Evolutionary conservation across 1,140 invertebrate genomes (phyloP), one percentile per base, ranked within the genome.

Genomic region (Brachionus asplanchnoidis): DNA sequence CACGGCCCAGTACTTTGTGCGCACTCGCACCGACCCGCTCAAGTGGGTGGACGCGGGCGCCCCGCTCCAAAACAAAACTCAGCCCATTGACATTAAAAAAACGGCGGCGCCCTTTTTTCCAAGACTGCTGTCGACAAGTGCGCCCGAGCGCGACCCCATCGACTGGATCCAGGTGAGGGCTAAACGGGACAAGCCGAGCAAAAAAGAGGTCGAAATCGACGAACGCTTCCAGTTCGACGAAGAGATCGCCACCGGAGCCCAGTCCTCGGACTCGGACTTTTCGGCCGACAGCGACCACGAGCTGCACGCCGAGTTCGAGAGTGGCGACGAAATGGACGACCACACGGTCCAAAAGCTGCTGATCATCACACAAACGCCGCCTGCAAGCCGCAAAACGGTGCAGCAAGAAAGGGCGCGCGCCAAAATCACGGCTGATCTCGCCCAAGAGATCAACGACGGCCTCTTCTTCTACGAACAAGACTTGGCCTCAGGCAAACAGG

Each of bases 171-270:
- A 65, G 60, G 77, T 80, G 3, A 60, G 8, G 36, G 2, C 77
- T 0, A 60, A 65, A 11, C 56, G 32, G 14, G 53, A 80, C 7
- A 80, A 60, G 53, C 26, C 26, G 40, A n/a, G 9, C 3, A 80
- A 20, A 65, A 80, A 80, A 65, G 40, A 80, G 14, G 32, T 11
- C 20, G 28, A 40, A 14, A 14, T 50, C 11, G 90, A 91, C 86
- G 92, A 93, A 88, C 92, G 93, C 89, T 98, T 99, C 91, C 94
- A 97, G 90, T 97, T 98, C 90, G 97, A 99, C 88, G 96, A 98
- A 90, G 97, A 99, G 89, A 90, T 97, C 46, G 94, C 95, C 85
- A 91, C 92, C 20, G 94, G 82, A 65, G 23, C 23, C 17, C 50
- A 60, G 12, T 65, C 50, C 12, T 42, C 40, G 40, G 79, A 82